Conservation (phyloP, 2,113 vertebrate species). For the Thinocorus orbignyianus region DNA sequence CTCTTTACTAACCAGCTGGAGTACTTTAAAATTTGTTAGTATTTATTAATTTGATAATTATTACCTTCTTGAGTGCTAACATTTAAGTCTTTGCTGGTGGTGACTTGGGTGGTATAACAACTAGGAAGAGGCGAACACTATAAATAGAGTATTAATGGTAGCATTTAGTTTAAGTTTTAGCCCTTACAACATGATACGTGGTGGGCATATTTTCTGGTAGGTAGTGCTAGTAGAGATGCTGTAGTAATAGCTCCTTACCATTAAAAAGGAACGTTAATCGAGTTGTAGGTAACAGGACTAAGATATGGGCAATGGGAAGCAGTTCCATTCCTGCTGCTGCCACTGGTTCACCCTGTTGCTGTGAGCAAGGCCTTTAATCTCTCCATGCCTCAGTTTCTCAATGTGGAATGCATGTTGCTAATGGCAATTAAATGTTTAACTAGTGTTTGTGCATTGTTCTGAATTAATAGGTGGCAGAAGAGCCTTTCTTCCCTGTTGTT, state of each 20-base stretch:
- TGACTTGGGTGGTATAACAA: background rate
- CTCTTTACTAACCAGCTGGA: background rate
- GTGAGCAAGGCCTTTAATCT: background rate
- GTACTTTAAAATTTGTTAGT: background rate
- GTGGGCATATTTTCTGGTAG: background rate
- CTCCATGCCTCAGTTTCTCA: background rate
- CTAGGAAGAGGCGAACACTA: background rate
- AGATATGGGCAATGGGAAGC: background rate
- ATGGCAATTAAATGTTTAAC: background rate
- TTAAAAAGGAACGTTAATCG: background rate
- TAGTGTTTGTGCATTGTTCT: background rate
- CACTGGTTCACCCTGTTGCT: background rate
- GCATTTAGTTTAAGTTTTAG: background rate
- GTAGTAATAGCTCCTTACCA: background rate
- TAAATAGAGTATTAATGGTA: background rate
- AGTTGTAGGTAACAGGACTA: background rate
- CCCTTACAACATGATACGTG: background rate
- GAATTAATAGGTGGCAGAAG: background rate
- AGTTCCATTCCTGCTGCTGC: background rate
- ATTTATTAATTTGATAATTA: constrained; percentile 3
- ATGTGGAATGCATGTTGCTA: background rate
- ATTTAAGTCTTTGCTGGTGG: background rate
- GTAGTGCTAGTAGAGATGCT: background rate
- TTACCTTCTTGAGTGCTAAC: background rate
- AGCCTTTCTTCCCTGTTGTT: background rate